Conservation (phyloP, 2,888 invertebrate species). For the Macrophya annulata region DNA sequence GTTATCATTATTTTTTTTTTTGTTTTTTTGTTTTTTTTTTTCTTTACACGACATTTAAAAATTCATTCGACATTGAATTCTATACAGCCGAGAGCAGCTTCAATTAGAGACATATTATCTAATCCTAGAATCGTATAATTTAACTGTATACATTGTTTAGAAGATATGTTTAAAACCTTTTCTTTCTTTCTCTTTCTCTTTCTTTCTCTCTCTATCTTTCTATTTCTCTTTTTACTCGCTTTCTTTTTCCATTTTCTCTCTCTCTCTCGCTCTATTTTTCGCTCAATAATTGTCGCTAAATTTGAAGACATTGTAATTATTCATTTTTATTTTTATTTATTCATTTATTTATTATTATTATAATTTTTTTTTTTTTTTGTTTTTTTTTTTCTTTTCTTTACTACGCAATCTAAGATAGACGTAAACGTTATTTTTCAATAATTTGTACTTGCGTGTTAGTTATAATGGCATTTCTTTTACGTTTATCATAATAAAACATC, state of each 20-base stretch:
- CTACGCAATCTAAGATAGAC: slow-evolving; percentile 75
- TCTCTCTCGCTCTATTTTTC: slow-evolving; percentile 35
- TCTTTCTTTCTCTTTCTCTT: slow-evolving; percentile 58
- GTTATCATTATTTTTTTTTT: slow-evolving; percentile 63
- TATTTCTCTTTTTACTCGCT: slow-evolving; percentile 35
- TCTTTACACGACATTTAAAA: slow-evolving; percentile 60
- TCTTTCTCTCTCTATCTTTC: slow-evolving; percentile 51
- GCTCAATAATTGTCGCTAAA: slow-evolving; percentile 43
- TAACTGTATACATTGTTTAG: slow-evolving; percentile 77
- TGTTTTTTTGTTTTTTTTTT: slow-evolving; percentile 61
- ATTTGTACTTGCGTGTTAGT: slow-evolving; percentile 79
- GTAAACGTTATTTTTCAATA: slow-evolving; percentile 74
- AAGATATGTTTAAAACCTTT: slow-evolving; percentile 76
- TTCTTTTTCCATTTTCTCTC: slow-evolving; percentile 42
- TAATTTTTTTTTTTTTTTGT: not conserved
- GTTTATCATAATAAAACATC: slow-evolving; percentile 72
- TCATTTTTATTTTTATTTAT: slow-evolving; percentile 18
- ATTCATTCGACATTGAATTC: slow-evolving; percentile 61
- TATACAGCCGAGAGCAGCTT: slow-evolving; percentile 51
- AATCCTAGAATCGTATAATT: slow-evolving; percentile 76
- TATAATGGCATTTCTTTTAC: slow-evolving; percentile 76
- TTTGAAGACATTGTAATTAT: slow-evolving; percentile 53
- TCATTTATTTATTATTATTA: not conserved
- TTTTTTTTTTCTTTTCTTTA: slow-evolving; percentile 52
- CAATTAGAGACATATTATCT: slow-evolving; percentile 52